Evolutionary conservation across 2,113 vertebrate species (phyloP).

Genomic region (Peromyscus maniculatus): DNA sequence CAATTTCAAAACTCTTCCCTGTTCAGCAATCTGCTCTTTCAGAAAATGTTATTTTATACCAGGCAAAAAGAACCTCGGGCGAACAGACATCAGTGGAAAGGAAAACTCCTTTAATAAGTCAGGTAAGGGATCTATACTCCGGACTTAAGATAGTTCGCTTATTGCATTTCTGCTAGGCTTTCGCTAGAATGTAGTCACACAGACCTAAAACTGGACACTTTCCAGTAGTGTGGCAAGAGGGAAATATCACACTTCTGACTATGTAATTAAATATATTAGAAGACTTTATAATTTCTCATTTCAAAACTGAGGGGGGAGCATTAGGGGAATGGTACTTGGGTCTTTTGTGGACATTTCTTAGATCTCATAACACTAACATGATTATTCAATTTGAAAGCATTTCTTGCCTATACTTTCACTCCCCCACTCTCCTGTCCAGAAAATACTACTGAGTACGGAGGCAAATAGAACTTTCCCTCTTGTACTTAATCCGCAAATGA

Average conservation of each 20-base stretch:
- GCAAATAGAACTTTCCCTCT: background rate
- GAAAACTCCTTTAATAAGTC: background rate
- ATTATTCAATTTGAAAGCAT: background rate
- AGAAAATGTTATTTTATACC: slow-evolving; percentile 44
- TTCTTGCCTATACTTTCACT: background rate
- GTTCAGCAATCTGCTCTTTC: background rate
- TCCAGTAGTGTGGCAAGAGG: background rate
- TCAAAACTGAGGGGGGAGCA: background rate
- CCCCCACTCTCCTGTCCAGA: background rate
- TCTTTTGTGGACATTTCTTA: background rate
- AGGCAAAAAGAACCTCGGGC: background rate
- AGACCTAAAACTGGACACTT: background rate
- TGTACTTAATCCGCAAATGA: slow-evolving; percentile 1
- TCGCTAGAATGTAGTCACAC: background rate
- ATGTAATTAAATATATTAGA: background rate
- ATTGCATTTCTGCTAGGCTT: background rate
- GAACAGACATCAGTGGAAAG: background rate
- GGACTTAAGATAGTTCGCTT: background rate
- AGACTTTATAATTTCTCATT: slow-evolving; percentile 19
- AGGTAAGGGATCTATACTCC: background rate
- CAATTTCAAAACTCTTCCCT: background rate
- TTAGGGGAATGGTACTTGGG: background rate
- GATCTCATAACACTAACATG: background rate
- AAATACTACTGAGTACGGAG: background rate
- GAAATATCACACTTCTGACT: background rate